phyloP scores from a whole-genome alignment of 37 sponge, comb jelly and placozoan genomes.

The Geodia barretti region DNA sequence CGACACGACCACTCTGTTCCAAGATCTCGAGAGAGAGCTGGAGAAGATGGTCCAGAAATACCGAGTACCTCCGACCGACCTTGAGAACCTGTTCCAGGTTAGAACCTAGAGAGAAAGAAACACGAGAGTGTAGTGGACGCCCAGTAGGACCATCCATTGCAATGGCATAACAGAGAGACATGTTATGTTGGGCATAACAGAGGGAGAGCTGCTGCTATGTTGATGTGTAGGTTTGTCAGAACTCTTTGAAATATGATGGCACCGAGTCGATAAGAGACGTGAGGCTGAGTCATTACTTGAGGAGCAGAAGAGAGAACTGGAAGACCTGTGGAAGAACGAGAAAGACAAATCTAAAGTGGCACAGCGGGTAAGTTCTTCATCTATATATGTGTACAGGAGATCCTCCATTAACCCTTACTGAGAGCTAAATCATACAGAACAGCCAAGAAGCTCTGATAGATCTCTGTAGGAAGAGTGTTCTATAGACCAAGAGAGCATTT shows the following conservation, averaged over 20 bases:
- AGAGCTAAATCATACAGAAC: not conserved
- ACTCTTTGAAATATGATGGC: slow-evolving; percentile 51
- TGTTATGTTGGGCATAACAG: not conserved
- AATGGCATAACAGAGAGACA: no score
- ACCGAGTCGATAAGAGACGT: slow-evolving; percentile 42
- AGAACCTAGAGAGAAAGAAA: no score
- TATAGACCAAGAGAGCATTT: no score
- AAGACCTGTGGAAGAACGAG: slow-evolving; percentile 66
- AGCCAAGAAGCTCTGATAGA: no score
- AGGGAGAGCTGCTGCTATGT: no score
- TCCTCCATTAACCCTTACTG: no score
- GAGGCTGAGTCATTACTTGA: slow-evolving; percentile 43
- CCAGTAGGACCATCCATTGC: no score
- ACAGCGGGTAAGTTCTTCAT: slow-evolving; percentile 25
- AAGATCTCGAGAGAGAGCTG: slow-evolving; percentile 48
- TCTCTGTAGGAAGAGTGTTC: no score
- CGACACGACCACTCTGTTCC: slow-evolving; percentile 28
- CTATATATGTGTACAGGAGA: no score
- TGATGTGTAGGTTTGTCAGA: slow-evolving; percentile 27
- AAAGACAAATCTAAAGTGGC: slow-evolving; percentile 56
- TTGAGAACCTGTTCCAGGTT: slow-evolving; percentile 44
- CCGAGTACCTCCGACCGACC: slow-evolving; percentile 38
- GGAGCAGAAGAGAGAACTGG: slow-evolving; percentile 50
- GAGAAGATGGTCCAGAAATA: slow-evolving; percentile 28
- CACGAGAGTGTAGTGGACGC: no score